Evolutionary conservation across 1,140 invertebrate species (phyloP).

Genomic region (Lineus longissimus): DNA sequence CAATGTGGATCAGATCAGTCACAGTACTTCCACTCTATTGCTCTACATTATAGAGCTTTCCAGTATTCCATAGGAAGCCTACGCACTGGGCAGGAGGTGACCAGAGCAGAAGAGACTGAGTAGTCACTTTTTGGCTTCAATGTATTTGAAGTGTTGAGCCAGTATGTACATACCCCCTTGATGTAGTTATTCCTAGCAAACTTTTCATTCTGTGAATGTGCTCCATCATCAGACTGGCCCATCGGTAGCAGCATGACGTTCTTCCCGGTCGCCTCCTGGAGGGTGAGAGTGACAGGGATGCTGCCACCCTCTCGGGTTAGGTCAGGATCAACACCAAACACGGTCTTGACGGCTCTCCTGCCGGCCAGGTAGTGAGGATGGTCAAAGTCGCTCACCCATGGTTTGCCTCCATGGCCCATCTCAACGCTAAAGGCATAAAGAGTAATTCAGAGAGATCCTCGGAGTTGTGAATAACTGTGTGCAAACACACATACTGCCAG

Average conservation of each 20-base stretch:
- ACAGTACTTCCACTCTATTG: too few species aligned
- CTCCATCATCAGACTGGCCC: constrained; percentile 87
- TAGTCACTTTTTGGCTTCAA: too few species aligned
- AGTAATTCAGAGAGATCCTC: not conserved
- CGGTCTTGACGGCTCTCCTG: constrained; percentile 77
- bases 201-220: constrained; percentile 98
- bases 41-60: too few species aligned
- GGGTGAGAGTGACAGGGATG: constrained; percentile 89
- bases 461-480: too few species aligned
- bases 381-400: constrained; percentile 88
- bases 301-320: constrained; percentile 92
- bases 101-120: too few species aligned
- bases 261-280: constrained; percentile 75
- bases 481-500: too few species aligned
- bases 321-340: constrained; percentile 90
- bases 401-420: constrained; percentile 74
- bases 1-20: too few species aligned
- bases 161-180: constrained; percentile 67
- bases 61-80: too few species aligned
- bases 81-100: too few species aligned
- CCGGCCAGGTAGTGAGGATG: constrained; percentile 90
- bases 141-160: too few species aligned
- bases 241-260: constrained; percentile 86
- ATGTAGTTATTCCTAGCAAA: constrained; percentile 89
- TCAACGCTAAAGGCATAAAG: constrained; percentile 50